Evolutionary conservation across 2,113 vertebrate species (phyloP), one percentile per base, ranked within the genome.

Genomic region (Lipophrys pholis): DNA sequence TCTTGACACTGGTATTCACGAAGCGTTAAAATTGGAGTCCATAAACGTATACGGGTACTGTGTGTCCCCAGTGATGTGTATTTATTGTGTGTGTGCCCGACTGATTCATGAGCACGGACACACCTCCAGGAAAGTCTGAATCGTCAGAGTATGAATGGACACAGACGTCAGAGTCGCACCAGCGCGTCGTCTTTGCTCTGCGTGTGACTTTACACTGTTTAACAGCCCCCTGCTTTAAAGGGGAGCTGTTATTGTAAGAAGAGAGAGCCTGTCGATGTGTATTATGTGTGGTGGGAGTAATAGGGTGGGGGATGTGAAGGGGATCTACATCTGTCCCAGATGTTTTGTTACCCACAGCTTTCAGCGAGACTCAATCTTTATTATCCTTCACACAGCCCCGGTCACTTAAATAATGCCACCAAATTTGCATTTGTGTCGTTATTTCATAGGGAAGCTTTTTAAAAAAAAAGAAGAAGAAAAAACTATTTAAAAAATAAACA

Each of bases 241-340:
- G 67, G 11, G 58, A 66, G 40, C 63, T 81, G 69, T 81, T 80
- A 71, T 77, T 83, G 49, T 73, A 75, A 64, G 60, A 72, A 57
- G 49, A 53, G 39, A 36, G 67, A 75, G 72, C 36, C 43, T 57
- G 72, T 84, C 73, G 66, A 62, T 75, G 15, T 72, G 50, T 38
- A 81, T 74, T 77, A 82, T 66, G 52, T 78, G 77, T 9, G 48
- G 59, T 39, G 60, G 53, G 73, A 76, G 71, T 73, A 75, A 78
- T 10, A 58, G 74, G 43, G 72, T 66, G 57, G 58, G 78, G 75
- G 63, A 42, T 50, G 73, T 16, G 64, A 40, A 16, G 45, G 59
- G 61, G 54, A 66, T 79, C 59, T 60, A 67, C 72, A 46, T 60
- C 66, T 84, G 81, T 52, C 53, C 83, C 73, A 90, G 82, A 82